These are phyloP conservation scores for Andrena minutula DNA, from an alignment of 2,888 invertebrate species.

Conservation along the genomic window DNA sequence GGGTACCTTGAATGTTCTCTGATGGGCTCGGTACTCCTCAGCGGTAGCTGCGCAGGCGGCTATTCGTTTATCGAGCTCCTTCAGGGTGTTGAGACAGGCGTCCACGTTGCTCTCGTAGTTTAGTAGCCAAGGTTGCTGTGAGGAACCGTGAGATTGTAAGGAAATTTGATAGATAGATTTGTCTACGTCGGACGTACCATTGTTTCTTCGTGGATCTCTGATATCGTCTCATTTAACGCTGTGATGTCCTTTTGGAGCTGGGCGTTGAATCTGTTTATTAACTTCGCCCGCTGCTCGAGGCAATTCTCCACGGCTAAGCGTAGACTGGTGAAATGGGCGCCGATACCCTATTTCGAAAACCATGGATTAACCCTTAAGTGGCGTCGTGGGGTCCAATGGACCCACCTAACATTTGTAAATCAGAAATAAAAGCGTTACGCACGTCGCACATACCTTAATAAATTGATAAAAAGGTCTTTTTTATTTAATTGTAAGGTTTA, in stretches of 20 bases:
- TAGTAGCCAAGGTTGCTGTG: slow-evolving; percentile 91
- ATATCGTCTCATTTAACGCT: slow-evolving; percentile 90
- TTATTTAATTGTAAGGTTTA: too few relatives aligned
- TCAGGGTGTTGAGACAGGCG: slow-evolving; percentile 88
- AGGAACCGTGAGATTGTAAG: too few relatives aligned
- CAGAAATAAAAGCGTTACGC: too few relatives aligned
- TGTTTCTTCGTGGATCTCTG: slow-evolving; percentile 90
- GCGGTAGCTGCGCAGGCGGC: slow-evolving; percentile 89
- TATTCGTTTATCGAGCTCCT: slow-evolving; percentile 88
- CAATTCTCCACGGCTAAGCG: slow-evolving; percentile 90
- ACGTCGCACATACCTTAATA: too few relatives aligned
- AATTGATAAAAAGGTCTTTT: too few relatives aligned
- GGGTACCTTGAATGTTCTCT: slow-evolving; percentile 92
- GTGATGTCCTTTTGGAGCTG: slow-evolving; percentile 93
- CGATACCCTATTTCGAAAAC: slow-evolving; percentile 85
- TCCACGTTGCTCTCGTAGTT: slow-evolving; percentile 90
- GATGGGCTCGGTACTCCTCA: slow-evolving; percentile 91
- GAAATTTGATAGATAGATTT: not conserved
- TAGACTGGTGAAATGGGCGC: slow-evolving; percentile 88
- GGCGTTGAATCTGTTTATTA: slow-evolving; percentile 90
- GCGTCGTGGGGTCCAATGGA: too few relatives aligned
- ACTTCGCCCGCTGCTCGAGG: slow-evolving; percentile 89
- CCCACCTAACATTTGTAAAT: too few relatives aligned
- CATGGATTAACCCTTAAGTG: too few relatives aligned
- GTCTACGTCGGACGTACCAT: slow-evolving; percentile 85